phyloP scores from a whole-genome alignment of 2,113 vertebrate species.

The Romanogobio albipinnatus region DNA sequence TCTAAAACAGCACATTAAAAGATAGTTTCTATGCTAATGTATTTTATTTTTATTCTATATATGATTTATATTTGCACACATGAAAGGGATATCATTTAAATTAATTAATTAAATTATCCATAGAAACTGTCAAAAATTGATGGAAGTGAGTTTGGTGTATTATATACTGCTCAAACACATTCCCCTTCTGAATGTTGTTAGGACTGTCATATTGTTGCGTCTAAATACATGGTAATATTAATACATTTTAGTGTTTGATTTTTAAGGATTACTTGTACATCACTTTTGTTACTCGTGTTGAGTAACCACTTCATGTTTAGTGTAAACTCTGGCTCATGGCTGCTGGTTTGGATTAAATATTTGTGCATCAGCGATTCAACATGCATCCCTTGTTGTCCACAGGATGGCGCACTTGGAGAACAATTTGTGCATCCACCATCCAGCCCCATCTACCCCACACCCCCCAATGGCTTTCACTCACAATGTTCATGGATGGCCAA shows the following conservation, averaged over 20 bases:
- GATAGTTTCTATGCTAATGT: no score
- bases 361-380: background rate
- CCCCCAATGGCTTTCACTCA: no score
- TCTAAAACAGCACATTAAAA: no score
- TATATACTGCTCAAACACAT: no score
- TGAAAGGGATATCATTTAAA: background rate
- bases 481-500: no score
- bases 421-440: background rate
- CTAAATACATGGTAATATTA: background rate
- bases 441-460: no score
- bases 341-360: background rate
- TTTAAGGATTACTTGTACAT: background rate
- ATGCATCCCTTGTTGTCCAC: background rate
- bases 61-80: background rate
- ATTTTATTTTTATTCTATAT: no score
- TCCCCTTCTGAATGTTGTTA: background rate
- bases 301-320: background rate
- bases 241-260: background rate
- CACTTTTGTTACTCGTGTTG: background rate
- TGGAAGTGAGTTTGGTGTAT: no score
- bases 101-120: no score
- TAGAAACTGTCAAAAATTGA: no score
- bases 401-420: slow-evolving; percentile 38
- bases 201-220: background rate
- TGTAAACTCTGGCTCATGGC: background rate